phyloP scores from a whole-genome alignment of 2,113 vertebrate genomes.

The Tamias sibiricus region DNA sequence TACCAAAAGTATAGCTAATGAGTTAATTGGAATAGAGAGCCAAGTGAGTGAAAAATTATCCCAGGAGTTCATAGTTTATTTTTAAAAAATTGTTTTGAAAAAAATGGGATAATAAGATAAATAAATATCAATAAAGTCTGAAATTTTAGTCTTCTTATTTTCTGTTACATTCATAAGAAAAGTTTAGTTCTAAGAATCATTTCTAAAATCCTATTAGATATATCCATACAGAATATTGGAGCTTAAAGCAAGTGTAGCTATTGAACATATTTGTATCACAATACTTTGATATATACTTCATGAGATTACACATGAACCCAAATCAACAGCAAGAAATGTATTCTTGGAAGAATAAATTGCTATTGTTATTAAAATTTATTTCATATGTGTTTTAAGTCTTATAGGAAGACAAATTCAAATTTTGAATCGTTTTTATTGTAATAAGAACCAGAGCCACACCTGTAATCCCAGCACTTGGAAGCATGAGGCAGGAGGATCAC shows the following conservation, averaged over 20 bases:
- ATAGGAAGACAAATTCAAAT: not conserved
- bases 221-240: constrained; percentile 23
- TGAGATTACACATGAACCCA: not conserved
- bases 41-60: constrained; percentile 20
- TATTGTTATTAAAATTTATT: constrained; percentile 12
- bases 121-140: not conserved
- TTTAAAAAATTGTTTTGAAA: not conserved
- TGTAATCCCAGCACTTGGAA: no score
- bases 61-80: not conserved
- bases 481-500: no score
- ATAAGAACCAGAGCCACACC: no score
- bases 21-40: constrained; percentile 22
- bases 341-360: constrained; percentile 22
- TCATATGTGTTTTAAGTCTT: constrained; percentile 6
- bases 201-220: constrained; percentile 15
- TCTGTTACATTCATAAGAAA: constrained; percentile 9
- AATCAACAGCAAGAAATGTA: not conserved
- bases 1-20: constrained; percentile 32
- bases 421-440: constrained; percentile 38
- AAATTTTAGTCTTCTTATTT: not conserved
- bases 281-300: not conserved
- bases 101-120: constrained; percentile 23
- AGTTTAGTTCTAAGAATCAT: not conserved
- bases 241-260: not conserved
- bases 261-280: not conserved